phyloP scores from a whole-genome alignment of 92 coral and sea anemone species.

The Epizoanthus rinbou region DNA sequence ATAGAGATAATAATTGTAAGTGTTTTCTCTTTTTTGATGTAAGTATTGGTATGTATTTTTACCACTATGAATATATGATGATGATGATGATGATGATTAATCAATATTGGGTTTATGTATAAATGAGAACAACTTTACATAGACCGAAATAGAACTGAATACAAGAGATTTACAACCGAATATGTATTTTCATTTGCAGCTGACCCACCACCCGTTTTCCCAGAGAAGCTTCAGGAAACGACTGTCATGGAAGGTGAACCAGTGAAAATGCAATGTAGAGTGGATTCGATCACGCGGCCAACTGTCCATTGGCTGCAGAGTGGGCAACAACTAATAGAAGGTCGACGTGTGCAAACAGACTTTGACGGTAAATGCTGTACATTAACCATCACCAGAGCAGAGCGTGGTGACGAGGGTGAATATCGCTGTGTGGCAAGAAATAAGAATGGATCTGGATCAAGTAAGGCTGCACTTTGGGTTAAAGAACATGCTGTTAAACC shows the following conservation, averaged over 20 bases:
- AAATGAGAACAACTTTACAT: no score
- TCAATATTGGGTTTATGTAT: no score
- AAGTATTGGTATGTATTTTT: no score
- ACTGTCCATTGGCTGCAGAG: slow-evolving; percentile 83
- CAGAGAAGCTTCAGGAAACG: slow-evolving; percentile 77
- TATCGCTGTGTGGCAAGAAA: slow-evolving; percentile 89
- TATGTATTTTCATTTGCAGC: not conserved
- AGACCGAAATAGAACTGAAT: no score
- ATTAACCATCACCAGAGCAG: slow-evolving; percentile 71
- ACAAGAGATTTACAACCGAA: no score
- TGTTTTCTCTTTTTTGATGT: no score
- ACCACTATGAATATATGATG: no score
- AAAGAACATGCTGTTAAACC: slow-evolving; percentile 74
- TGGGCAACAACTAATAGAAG: slow-evolving; percentile 75
- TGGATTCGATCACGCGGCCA: slow-evolving; percentile 77
- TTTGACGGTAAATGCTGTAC: slow-evolving; percentile 69
- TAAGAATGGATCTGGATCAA: slow-evolving; percentile 78
- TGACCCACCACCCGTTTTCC: slow-evolving; percentile 72
- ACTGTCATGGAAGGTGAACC: slow-evolving; percentile 78
- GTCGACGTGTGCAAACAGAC: slow-evolving; percentile 70
- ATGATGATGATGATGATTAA: no score
- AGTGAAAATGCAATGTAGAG: slow-evolving; percentile 73
- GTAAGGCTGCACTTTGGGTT: slow-evolving; percentile 76
- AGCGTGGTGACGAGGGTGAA: slow-evolving; percentile 76
- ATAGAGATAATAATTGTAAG: no score